Evolutionary conservation across 2,797 vertebrate genomes (phyloP).

Genomic region (Rhinophrynus dorsalis): DNA sequence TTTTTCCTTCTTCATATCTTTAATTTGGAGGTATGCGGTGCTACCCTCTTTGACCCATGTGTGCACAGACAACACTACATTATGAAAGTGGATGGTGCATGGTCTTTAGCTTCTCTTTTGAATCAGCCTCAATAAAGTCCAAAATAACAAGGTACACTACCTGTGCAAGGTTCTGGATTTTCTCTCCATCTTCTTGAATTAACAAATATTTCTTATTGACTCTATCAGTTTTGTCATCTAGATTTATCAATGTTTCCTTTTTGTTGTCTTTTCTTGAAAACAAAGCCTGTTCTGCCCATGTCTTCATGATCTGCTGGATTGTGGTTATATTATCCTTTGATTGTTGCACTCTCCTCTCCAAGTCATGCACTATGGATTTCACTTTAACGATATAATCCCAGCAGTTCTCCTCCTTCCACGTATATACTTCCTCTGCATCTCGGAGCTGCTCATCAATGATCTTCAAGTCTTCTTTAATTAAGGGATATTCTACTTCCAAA

Average conservation of each 20-base stretch:
- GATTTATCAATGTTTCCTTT: slow-evolving; percentile 65
- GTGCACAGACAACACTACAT: too few relatives aligned
- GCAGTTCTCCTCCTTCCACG: slow-evolving; percentile 69
- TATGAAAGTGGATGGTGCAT: too few relatives aligned
- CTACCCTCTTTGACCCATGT: too few relatives aligned
- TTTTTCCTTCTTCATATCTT: too few relatives aligned
- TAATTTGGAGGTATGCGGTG: too few relatives aligned
- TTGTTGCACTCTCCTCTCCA: slow-evolving; percentile 64
- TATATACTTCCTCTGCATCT: slow-evolving; percentile 63
- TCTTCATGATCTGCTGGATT: slow-evolving; percentile 69
- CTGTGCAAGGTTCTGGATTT: slow-evolving; percentile 73
- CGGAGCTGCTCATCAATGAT: slow-evolving; percentile 65
- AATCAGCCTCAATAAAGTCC: too few relatives aligned
- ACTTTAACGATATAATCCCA: slow-evolving; percentile 69
- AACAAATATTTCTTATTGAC: slow-evolving; percentile 68
- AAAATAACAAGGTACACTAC: slow-evolving; percentile 61
- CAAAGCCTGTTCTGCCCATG: slow-evolving; percentile 69
- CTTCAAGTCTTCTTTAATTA: slow-evolving; percentile 68
- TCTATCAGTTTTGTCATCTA: slow-evolving; percentile 71
- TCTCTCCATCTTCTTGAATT: slow-evolving; percentile 68
- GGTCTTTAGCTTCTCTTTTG: too few relatives aligned
- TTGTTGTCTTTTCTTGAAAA: slow-evolving; percentile 76
- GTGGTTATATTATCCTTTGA: slow-evolving; percentile 68
- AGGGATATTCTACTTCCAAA: slow-evolving; percentile 74
- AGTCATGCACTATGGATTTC: slow-evolving; percentile 60